Base-by-base conservation (phyloP, 2,888 invertebrate genomes). In the Polymixis flavicincta region DNA sequence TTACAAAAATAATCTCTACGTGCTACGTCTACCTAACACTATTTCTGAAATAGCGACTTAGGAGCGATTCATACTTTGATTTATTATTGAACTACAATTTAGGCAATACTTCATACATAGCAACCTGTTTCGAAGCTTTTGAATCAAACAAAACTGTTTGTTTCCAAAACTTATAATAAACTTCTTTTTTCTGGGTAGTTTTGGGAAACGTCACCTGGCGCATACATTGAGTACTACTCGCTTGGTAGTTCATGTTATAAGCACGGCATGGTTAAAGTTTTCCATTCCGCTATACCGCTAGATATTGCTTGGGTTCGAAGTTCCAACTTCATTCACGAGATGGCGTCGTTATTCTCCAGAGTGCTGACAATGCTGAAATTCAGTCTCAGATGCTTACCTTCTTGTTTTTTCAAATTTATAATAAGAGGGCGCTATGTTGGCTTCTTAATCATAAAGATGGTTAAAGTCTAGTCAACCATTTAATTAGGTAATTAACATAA, bases 311-410 rank as follows among this genome's bases (percentile, higher is more conserved):
- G 28, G 14, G 11, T 17, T n/a, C 11, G 42, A 67, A 57, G 45
- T 84, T 68, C 65, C 6, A 11, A 66, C 52, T 71, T 57, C 1
- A 42, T 50, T 13, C 37, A 22, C 25, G 50, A 82, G 82, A 74
- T 84, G 82, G 71, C 84, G 59, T 61, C 14, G 13, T 63, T 52
- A 22, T 1, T 6, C 57, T 19, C 0, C 22, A 9, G 0, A 32
- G 14, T 28, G 19, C 55, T 42, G 22, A 57, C 37, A 32, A 45
- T 48, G 0, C 25, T 45, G 65, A 60, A 75, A 52, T 50, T 42
- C n/a, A 55, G 42, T 11, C 14, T 14, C 17, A 42, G 28, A 4
- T 37, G 13, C 2, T 25, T 42, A 14, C 37, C 6, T 22, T 8
- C 13, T 13, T 25, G 54, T 37, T 61, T 3, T 28, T 57, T 45